Evolutionary conservation across 2,888 invertebrate species (phyloP), one percentile per base, ranked within the genome.

Genomic region (Volucella zonaria): DNA sequence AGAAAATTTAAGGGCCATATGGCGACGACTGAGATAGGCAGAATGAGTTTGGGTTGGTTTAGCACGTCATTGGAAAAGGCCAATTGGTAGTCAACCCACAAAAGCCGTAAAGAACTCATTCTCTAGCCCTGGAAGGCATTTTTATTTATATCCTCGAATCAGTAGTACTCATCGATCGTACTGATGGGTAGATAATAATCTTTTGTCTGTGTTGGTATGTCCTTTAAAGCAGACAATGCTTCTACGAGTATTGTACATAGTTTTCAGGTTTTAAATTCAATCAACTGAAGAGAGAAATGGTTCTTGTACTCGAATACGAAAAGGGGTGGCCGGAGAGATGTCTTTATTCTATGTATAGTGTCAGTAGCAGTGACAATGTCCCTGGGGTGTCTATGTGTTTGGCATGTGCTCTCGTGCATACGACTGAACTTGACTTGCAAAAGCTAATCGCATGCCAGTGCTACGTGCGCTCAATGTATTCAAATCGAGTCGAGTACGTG

Each of bases 121-220:
- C 49, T 62, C 31, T 56, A 10, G 49, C 15, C 56, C 49, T 78
- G 71, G 43, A 64, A 78, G 71, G 64, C 56, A 49, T 79, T 78
- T 31, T 83, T 67, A 71, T 83, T 80, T 80, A 79, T 80, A 75
- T 80, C 75, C 70, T 45, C 51, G 47, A 80, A 75, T 80, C 75
- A 75, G 70, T 51, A 38, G 74, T 47, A 58, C 70, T 75, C 59
- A 75, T 83, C 74, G 79, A 79, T 79, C 74, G 74, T 70, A 42
- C 51, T 66, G 79, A 67, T 67, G 79, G 59, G n/a, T 54, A 40
- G 51, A 61, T 68, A 45, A 31, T 49, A 61, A 68, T 66, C 54
- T 56, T 12, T 11, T 43, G 18, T 40, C 18, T 14, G 23, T 15
- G n/a, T 8, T 38, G 66, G 49, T 43, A 42, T 61, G 66, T 47